These are phyloP conservation scores for Ancistrus triradiatus DNA, from an alignment of 2,113 vertebrate species.

Conservation along the genomic window DNA sequence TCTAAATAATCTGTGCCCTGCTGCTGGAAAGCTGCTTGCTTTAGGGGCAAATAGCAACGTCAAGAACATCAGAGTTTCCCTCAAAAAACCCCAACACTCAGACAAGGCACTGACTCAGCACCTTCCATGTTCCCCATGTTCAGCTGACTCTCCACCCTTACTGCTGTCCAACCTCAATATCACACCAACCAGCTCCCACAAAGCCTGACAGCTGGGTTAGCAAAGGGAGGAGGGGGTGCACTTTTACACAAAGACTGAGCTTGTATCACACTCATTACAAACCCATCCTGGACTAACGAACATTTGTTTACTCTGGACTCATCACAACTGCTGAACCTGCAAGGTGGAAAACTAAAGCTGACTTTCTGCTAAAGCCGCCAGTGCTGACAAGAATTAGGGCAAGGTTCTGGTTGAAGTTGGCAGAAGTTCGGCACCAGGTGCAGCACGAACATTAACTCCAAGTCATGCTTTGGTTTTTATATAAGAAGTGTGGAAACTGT, in stretches of 20 bases:
- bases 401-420: too few relatives aligned
- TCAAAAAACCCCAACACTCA: too few relatives aligned
- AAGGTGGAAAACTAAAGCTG: background rate
- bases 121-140: slow-evolving; percentile 48
- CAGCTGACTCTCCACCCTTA: slow-evolving; percentile 41
- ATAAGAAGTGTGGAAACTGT: too few relatives aligned
- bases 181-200: background rate
- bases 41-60: too few relatives aligned
- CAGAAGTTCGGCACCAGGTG: too few relatives aligned
- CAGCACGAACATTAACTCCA: too few relatives aligned
- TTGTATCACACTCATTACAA: too few relatives aligned
- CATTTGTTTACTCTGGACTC: slow-evolving; percentile 42
- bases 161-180: too few relatives aligned
- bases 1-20: slow-evolving; percentile 3
- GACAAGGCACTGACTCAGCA: slow-evolving; percentile 33
- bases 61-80: slow-evolving; percentile 11
- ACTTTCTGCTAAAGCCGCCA: background rate
- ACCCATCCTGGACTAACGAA: too few relatives aligned
- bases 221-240: background rate
- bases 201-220: slow-evolving; percentile 7
- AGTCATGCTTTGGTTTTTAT: too few relatives aligned
- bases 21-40: slow-evolving; percentile 33
- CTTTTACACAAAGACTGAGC: too few relatives aligned
- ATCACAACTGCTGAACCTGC: slow-evolving; percentile 1
- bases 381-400: background rate